Conservation (phyloP, 2,888 invertebrate species). For the Tenthredo notha region DNA sequence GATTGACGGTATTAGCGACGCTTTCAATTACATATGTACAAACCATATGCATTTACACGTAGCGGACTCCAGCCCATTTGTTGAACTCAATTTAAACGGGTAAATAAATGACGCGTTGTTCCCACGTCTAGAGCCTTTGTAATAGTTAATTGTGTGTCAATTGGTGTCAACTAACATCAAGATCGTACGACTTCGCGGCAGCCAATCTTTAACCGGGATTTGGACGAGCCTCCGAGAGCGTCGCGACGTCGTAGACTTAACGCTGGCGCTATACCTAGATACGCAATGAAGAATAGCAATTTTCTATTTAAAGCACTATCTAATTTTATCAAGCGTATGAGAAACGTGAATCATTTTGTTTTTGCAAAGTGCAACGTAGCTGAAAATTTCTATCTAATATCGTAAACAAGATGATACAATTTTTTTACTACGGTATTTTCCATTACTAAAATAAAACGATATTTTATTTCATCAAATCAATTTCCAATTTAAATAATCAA, state of each 20-base stretch:
- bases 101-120: conserved; percentile 42
- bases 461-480: too few relatives aligned
- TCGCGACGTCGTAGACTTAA: neutral
- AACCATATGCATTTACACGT: neutral
- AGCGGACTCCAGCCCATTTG: conserved; percentile 16
- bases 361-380: conserved; percentile 19
- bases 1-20: conserved; percentile 7
- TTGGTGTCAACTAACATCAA: conserved; percentile 44
- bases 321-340: conserved; percentile 4
- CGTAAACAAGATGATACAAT: neutral
- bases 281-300: conserved; percentile 15
- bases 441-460: neutral
- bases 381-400: neutral
- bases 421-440: neutral
- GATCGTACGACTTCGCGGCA: conserved; percentile 39
- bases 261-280: neutral
- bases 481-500: too few relatives aligned
- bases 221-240: conserved; percentile 48
- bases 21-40: conserved; percentile 1
- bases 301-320: conserved; percentile 16
- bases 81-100: conserved; percentile 38
- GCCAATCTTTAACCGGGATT: conserved; percentile 24
- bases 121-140: conserved; percentile 26
- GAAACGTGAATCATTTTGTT: conserved; percentile 35
- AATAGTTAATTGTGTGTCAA: conserved; percentile 48